Evolutionary conservation across 2,113 vertebrate species (phyloP).

Genomic region (Malurus elegans): DNA sequence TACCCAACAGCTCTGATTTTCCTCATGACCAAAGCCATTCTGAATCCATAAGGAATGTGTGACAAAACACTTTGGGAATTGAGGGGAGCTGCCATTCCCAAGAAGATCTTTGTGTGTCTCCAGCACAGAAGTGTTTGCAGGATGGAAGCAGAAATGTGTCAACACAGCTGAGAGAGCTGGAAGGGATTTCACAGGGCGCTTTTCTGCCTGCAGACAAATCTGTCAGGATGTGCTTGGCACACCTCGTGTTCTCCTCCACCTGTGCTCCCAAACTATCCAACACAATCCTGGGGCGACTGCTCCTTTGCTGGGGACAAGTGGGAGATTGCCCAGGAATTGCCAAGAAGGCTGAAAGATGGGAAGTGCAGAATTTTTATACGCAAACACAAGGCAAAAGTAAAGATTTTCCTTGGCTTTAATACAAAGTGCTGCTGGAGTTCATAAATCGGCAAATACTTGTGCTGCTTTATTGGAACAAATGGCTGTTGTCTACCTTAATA

Average conservation of each 20-base stretch:
- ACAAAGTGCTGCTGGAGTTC: background rate
- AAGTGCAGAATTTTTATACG: background rate
- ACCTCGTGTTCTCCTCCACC: background rate
- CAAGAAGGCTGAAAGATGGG: background rate
- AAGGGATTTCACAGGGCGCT: background rate
- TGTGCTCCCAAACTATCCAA: background rate
- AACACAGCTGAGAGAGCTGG: slow-evolving; percentile 18
- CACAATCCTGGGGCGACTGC: background rate
- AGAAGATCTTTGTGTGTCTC: background rate
- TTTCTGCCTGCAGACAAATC: background rate
- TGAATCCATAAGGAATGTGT: background rate
- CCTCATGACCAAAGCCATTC: background rate
- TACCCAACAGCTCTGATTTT: background rate
- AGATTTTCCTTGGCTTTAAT: background rate
- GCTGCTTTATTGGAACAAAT: background rate
- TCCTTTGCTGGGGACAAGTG: background rate
- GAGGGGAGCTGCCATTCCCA: background rate
- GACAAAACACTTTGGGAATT: background rate
- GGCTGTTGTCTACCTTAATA: background rate
- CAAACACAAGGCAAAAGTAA: background rate
- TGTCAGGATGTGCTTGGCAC: background rate
- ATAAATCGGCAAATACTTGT: background rate
- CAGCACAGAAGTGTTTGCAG: background rate
- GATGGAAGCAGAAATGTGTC: background rate
- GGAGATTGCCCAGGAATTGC: background rate